These are phyloP conservation scores for Pyrgus malvae DNA, from an alignment of 2,888 invertebrate genomes.

Conservation along the genomic window DNA sequence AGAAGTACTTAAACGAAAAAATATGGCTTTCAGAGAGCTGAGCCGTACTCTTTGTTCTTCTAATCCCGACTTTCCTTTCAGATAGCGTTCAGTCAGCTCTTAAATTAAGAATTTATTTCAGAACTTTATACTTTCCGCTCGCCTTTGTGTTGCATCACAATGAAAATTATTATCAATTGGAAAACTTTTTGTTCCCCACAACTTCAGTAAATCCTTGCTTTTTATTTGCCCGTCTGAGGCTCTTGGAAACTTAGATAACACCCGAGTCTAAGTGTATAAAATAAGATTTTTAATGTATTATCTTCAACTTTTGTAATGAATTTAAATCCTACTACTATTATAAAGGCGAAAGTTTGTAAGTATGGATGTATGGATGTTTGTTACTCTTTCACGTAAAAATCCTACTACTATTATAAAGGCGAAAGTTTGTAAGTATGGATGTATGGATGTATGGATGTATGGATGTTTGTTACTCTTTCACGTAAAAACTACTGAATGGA, in stretches of 20 bases:
- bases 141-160: constrained; percentile 75
- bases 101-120: constrained; percentile 79
- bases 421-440: too few relatives aligned
- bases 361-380: too few relatives aligned
- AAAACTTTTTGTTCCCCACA: constrained; percentile 69
- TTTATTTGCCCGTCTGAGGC: constrained; percentile 50
- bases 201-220: constrained; percentile 65
- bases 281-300: too few relatives aligned
- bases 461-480: too few relatives aligned
- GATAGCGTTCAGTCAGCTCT: constrained; percentile 74
- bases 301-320: too few relatives aligned
- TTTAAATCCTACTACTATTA: too few relatives aligned
- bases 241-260: constrained; percentile 12
- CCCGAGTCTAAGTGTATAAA: neutral
- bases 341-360: too few relatives aligned
- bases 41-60: constrained; percentile 68
- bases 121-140: constrained; percentile 74
- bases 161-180: constrained; percentile 79
- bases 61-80: constrained; percentile 73
- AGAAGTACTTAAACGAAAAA: constrained; percentile 60
- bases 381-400: too few relatives aligned
- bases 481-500: too few relatives aligned
- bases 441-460: too few relatives aligned
- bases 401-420: too few relatives aligned
- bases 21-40: constrained; percentile 52